Percentiles rank a stretch among this genome's conserved stretches.
phyloP scores from a whole-genome alignment of 2,113 vertebrate genomes.

The Ophiodon elongatus region DNA sequence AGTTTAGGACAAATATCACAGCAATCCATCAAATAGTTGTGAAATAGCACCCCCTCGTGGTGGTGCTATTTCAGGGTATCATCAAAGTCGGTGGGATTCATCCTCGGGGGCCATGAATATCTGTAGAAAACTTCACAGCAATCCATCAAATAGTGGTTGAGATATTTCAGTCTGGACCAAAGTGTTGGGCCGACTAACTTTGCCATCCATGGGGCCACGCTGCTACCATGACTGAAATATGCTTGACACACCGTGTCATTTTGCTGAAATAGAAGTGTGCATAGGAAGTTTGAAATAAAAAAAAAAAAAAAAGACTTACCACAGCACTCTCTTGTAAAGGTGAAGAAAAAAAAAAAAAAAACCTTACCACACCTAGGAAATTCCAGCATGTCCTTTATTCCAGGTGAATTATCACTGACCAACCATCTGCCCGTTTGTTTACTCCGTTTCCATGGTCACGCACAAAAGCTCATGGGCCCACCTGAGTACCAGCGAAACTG shows the following conservation, averaged over 20 bases:
- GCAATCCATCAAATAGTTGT: background rate
- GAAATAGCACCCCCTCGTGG: no score
- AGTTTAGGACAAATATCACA: no score
- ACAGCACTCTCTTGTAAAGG: constrained; percentile 5
- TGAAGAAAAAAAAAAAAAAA: background rate
- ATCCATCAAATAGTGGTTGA: no score
- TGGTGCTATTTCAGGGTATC: background rate
- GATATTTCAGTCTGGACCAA: background rate
- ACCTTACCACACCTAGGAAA: constrained; percentile 60
- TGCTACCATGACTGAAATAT: background rate
- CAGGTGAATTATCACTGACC: constrained; percentile 69
- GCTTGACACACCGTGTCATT: background rate
- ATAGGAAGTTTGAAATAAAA: background rate
- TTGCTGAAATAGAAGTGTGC: background rate
- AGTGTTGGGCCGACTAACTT: background rate
- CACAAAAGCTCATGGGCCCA: constrained; percentile 55
- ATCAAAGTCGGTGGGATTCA: no score
- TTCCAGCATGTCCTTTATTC: constrained; percentile 62
- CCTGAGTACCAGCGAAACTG: constrained; percentile 52
- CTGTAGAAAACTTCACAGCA: no score
- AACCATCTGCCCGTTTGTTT: constrained; percentile 63
- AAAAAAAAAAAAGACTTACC: constrained; percentile 10
- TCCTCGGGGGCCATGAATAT: no score
- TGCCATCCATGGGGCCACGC: no score
- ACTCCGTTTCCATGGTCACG: constrained; percentile 66